Conservation (phyloP, 2,888 invertebrate species). For the Nysson spinosus region DNA sequence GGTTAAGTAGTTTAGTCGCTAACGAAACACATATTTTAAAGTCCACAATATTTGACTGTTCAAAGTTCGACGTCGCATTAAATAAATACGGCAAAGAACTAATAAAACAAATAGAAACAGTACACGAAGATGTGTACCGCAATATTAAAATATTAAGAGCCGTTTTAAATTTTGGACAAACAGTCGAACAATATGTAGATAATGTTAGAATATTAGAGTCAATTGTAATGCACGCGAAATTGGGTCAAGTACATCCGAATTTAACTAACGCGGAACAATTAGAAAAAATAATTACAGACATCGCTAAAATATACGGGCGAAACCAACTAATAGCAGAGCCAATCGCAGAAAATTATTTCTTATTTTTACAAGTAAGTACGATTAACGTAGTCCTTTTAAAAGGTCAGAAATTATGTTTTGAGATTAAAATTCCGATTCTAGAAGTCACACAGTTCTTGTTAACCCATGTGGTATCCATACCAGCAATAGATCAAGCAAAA, state of each 20-base stretch:
- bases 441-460: too few species aligned
- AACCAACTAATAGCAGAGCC: not conserved
- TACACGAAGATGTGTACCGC: too few species aligned
- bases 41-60: not conserved
- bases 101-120: not conserved
- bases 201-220: not conserved
- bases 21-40: not conserved
- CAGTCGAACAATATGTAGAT: not conserved
- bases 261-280: not conserved
- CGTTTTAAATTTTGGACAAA: not conserved
- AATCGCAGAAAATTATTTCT: not conserved
- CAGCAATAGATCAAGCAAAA: too few species aligned
- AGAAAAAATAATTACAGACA: not conserved
- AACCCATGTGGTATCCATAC: too few species aligned
- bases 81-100: not conserved
- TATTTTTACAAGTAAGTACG: too few species aligned
- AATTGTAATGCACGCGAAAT: not conserved
- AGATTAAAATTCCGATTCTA: too few species aligned
- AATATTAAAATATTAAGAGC: not conserved
- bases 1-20: not conserved
- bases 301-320: not conserved
- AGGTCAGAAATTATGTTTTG: too few species aligned
- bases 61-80: not conserved
- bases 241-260: not conserved
- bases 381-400: too few species aligned